phyloP scores from a whole-genome alignment of 2,888 invertebrate genomes.

The Eupithecia inturbata region DNA sequence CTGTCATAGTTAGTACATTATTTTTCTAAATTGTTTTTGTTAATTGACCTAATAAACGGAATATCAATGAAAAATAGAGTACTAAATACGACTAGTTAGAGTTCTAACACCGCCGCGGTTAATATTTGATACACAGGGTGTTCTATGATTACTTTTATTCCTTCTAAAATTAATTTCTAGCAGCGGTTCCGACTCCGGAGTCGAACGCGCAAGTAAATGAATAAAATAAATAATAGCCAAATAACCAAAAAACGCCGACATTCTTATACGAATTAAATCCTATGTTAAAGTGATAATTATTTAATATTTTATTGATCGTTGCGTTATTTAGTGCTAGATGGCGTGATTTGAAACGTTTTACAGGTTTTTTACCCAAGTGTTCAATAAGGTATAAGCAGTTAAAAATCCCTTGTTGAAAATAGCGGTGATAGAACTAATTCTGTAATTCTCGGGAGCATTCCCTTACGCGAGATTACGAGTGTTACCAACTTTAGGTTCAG shows the following conservation, averaged over 20 bases:
- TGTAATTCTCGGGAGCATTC: neutral
- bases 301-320: neutral
- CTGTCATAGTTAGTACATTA: slow-evolving; percentile 23
- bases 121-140: neutral
- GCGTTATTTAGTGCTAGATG: neutral
- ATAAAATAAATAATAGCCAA: neutral
- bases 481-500: neutral
- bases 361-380: neutral
- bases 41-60: slow-evolving; percentile 15
- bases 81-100: slow-evolving; percentile 17
- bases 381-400: neutral
- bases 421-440: neutral
- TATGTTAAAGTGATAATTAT: neutral
- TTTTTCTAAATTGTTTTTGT: slow-evolving; percentile 12
- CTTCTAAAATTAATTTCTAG: no score
- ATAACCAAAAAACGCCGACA: neutral
- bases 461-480: neutral
- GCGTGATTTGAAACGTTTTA: neutral
- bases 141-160: neutral
- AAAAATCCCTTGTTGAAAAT: neutral
- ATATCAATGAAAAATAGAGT: slow-evolving; percentile 13
- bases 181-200: no score
- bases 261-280: neutral
- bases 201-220: no score
- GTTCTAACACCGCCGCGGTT: slow-evolving; percentile 8